Percentiles rank a stretch among this genome's conserved stretches.
These are phyloP conservation scores for Tetragonula carbonaria DNA, from an alignment of 2,888 invertebrate species.

Conservation along the genomic window DNA sequence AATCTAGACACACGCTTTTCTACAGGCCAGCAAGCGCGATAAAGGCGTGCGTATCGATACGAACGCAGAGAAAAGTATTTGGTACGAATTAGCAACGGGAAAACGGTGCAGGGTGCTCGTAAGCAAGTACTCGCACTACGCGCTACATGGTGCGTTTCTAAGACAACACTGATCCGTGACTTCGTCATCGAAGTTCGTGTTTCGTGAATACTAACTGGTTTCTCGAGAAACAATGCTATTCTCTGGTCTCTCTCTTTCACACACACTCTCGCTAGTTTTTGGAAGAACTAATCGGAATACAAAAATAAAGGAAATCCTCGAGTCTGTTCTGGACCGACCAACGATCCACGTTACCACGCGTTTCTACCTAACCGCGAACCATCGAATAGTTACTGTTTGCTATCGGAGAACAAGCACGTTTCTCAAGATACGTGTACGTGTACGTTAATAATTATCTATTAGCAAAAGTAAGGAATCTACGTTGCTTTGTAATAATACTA, in stretches of 20 bases:
- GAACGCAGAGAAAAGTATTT: slow-evolving; percentile 59
- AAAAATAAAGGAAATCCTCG: background rate
- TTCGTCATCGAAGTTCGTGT: slow-evolving; percentile 30
- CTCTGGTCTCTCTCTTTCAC: background rate
- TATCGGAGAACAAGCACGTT: slow-evolving; percentile 1
- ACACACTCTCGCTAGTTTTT: background rate
- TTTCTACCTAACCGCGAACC: background rate
- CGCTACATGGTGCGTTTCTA: slow-evolving; percentile 67
- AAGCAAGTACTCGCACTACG: slow-evolving; percentile 68
- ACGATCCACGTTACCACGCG: background rate
- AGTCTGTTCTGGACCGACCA: background rate
- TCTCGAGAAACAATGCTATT: slow-evolving; percentile 23
- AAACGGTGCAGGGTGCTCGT: slow-evolving; percentile 60
- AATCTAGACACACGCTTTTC: slow-evolving; percentile 66
- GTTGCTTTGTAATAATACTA: slow-evolving; percentile 51
- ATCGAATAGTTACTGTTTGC: background rate
- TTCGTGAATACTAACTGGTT: slow-evolving; percentile 27
- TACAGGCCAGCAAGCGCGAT: slow-evolving; percentile 57
- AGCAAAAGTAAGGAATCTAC: slow-evolving; percentile 43
- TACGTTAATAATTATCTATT: slow-evolving; percentile 39
- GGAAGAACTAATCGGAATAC: background rate
- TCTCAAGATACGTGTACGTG: slow-evolving; percentile 21
- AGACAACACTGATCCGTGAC: slow-evolving; percentile 54
- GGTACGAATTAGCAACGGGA: slow-evolving; percentile 63
- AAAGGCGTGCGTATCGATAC: slow-evolving; percentile 48